Evolutionary conservation across 2,888 invertebrate genomes (phyloP).

Genomic region (Athripsodes cinereus): DNA sequence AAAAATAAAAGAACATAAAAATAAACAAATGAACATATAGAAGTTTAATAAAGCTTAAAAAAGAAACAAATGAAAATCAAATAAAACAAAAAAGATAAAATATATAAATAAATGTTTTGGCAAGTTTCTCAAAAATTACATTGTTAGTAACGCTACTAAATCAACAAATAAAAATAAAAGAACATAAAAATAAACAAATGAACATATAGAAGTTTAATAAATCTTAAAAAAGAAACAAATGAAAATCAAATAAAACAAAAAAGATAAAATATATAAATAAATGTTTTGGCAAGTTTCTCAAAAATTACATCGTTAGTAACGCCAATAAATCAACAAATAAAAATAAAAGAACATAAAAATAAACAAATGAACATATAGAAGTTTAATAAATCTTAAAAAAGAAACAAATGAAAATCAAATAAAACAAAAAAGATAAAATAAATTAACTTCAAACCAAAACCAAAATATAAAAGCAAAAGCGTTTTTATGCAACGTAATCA

Average conservation of each 20-base stretch:
- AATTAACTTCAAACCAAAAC: background rate
- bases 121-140: no score
- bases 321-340: background rate
- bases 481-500: no score
- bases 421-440: background rate
- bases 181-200: conserved; percentile 30
- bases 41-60: no score
- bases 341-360: conserved; percentile 30
- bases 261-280: no score
- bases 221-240: no score
- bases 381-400: background rate
- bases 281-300: no score
- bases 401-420: background rate
- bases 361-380: background rate
- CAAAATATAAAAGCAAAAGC: no score
- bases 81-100: no score
- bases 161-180: background rate
- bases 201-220: background rate
- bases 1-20: conserved; percentile 30
- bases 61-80: no score
- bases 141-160: background rate
- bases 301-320: no score
- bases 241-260: no score
- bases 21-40: background rate
- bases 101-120: no score